Evolutionary conservation across 2,888 invertebrate genomes (phyloP), one percentile per base, ranked within the genome.

Genomic region (Drosophila kambysellisi): DNA sequence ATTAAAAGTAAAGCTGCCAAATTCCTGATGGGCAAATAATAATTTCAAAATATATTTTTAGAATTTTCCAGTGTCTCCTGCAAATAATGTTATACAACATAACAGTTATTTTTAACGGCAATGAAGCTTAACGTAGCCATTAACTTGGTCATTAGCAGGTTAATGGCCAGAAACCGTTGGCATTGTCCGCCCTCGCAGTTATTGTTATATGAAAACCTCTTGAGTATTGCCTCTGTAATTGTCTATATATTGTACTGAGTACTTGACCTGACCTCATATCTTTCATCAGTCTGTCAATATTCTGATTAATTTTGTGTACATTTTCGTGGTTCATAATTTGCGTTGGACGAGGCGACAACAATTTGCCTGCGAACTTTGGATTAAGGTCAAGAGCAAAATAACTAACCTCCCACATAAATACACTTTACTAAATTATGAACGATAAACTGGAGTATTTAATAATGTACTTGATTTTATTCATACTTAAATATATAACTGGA

Each of bases 331-430:
- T 48, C 12, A 50, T 57, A 30, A 57, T 64, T 72, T 58, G 53
- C 29, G 15, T 50, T 41, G 37, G 30, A 39, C 25, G 25, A 46
- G 46, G 33, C 5, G 37, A 32, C 56, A 32, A 35, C 43, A 54
- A 50, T 61, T 61, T 62, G 15, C 37, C 58, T 15, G 9, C 61
- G 71, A 80, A 76, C 71, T 70, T 70, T 76, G 11, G 53, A 43
- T 8, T 64, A 80, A 77, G 76, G 81, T 80, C 77, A 68, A 59
- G 41, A 2, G 41, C 29, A 51, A 51, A 17, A n/a, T 30, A 33
- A 32, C 37, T 37, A 25, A n/a, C 1, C 11, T 6, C 46, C 29
- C 58, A 39, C 35, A 35, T n/a, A 51, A 68, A 56, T 61, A 72
- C 57, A 64, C 68, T 67, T 3, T 11, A 4, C 56, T 15, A 54